A percentile compares a stretch with the other conserved stretches of the same genome.
Conservation (phyloP, 2,888 invertebrate genomes). For the Eupithecia insigniata region DNA sequence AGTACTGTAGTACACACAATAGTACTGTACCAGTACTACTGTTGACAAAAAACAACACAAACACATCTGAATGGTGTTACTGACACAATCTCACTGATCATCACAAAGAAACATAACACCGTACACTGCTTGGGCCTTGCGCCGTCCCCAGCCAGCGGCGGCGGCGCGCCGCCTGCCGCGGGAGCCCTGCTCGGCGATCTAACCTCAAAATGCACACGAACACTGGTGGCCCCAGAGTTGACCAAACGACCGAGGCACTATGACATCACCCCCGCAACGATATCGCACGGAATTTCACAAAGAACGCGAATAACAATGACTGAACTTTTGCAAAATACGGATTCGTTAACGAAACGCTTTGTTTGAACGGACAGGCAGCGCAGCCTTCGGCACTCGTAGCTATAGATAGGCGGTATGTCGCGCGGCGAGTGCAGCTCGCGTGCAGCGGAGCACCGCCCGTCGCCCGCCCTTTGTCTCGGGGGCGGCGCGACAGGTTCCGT, state of each 20-base stretch:
- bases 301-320: constrained; percentile 66
- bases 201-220: constrained; percentile 80
- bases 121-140: constrained; percentile 45
- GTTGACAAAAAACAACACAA: constrained; percentile 47
- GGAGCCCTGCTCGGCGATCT: constrained; percentile 68
- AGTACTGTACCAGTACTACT: constrained; percentile 45
- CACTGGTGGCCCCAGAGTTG: constrained; percentile 75
- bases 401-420: constrained; percentile 60
- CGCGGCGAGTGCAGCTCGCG: constrained; percentile 63
- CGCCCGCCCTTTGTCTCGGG: constrained; percentile 71
- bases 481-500: constrained; percentile 74
- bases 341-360: constrained; percentile 81
- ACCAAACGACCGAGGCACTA: constrained; percentile 61
- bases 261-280: constrained; percentile 68
- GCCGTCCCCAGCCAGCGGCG: constrained; percentile 40
- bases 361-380: constrained; percentile 79
- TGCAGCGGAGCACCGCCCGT: constrained; percentile 60
- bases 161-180: constrained; percentile 44
- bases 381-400: constrained; percentile 79
- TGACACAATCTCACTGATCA: constrained; percentile 52
- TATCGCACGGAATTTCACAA: constrained; percentile 65
- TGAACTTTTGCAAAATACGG: constrained; percentile 65
- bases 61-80: constrained; percentile 45
- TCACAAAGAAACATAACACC: constrained; percentile 52
- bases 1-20: not conserved